Conservation (phyloP, 2,797 vertebrate genomes). For the Heliangelus exortis region DNA sequence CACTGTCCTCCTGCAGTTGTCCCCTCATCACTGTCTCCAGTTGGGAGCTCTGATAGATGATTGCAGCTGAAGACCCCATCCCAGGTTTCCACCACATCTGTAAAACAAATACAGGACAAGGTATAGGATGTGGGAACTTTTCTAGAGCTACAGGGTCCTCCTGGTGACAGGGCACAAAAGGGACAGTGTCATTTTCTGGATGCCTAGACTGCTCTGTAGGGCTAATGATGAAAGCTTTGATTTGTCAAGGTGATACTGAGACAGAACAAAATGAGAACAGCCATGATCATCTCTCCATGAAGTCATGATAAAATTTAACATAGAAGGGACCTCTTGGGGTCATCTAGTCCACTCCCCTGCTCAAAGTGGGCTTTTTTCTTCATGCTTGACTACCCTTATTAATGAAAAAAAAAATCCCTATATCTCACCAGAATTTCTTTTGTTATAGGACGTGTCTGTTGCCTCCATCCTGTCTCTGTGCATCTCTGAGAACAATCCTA, state of each 20-base stretch:
- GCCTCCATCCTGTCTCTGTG: neutral
- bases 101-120: neutral
- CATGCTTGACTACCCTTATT: neutral
- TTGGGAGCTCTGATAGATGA: neutral
- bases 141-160: neutral
- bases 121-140: neutral
- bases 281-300: neutral
- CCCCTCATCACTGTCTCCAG: neutral
- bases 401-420: neutral
- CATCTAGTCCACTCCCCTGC: neutral
- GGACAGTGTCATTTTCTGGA: neutral
- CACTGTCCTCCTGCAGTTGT: neutral
- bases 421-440: neutral
- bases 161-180: neutral
- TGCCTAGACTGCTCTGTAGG: neutral
- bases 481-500: neutral
- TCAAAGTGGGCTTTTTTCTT: neutral
- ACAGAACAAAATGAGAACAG: neutral
- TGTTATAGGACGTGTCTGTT: neutral
- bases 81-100: neutral
- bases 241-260: neutral
- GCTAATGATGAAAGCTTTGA: neutral
- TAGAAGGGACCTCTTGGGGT: neutral
- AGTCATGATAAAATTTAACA: neutral
- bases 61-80: neutral